Evolutionary conservation across 2,113 vertebrate species (phyloP), one percentile per base, ranked within the genome.

Genomic region (Madoqua kirkii): DNA sequence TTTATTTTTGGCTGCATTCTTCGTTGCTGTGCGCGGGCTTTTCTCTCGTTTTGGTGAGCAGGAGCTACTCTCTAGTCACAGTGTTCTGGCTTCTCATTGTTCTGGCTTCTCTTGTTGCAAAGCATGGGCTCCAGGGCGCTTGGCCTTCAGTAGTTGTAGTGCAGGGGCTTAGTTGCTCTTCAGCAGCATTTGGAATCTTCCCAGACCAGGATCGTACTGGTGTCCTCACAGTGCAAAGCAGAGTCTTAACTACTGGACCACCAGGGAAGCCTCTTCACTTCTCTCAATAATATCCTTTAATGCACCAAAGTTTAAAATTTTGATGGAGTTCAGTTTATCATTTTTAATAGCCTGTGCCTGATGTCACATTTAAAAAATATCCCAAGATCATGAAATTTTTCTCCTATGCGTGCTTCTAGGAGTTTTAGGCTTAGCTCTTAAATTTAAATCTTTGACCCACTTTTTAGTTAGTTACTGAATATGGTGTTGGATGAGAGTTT

Each of bases 11-110:
- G 33, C 33, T 67, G 64, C 33, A 5, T 1, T 3, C 33, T 36
- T 5, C 21, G 64, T 19, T 11, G 33, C 64, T 21, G 16, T 36
- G 33, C 0, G 17, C n/a, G 5, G 64, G 64, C 64, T 36, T 21
- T 5, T 5, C 64, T 21, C 64, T 10, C 0, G 33, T 5, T 4
- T 5, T 3, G 8, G 17, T 3, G 64, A 21, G 8, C 33, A 36
- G 64, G 64, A 10, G 33, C 33, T 1, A 0, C 33, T 10, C 64
- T 36, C 64, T 5, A 2, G 64, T 21, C 33, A 3, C 64, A 2
- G 33, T 21, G 33, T 4, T 11, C 33, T 36, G 33, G 8, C 31
- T 2, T 4, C 62, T 64, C 6, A 1, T 1, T 14, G 14, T 3
- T 2, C 6, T 2, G 60, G 60, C 62, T 9, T 16, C 33, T 67